Evolutionary conservation across 2,797 vertebrate genomes (phyloP).

Genomic region (Pseudochaenichthys georgianus): DNA sequence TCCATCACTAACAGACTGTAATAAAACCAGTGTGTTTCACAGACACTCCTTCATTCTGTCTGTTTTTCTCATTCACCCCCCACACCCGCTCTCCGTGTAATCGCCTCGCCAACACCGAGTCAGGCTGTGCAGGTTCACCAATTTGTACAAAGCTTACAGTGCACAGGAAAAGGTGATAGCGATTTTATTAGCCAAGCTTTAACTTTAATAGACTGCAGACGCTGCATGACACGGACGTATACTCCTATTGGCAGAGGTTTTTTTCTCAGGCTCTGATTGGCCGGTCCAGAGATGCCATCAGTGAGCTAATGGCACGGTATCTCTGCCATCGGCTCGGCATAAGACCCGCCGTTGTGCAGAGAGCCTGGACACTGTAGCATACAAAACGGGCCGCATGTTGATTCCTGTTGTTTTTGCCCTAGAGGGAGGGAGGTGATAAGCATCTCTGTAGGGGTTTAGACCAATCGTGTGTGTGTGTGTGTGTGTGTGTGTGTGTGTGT

Average conservation of each 20-base stretch:
- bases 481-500: constrained; percentile 42
- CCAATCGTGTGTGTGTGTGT: constrained; percentile 30
- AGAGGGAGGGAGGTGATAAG: constrained; percentile 74
- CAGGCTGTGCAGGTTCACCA: constrained; percentile 53
- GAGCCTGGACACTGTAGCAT: constrained; percentile 56
- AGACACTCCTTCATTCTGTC: constrained; percentile 7
- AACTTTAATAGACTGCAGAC: constrained; percentile 72
- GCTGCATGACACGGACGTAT: constrained; percentile 40
- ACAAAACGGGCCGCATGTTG: constrained; percentile 73
- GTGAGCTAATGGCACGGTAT: constrained; percentile 56
- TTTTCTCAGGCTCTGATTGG: constrained; percentile 52
- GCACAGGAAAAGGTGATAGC: constrained; percentile 61
- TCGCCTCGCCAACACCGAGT: constrained; percentile 42
- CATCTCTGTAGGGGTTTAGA: constrained; percentile 68
- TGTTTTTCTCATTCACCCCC: constrained; percentile 4
- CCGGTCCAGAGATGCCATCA: constrained; percentile 60
- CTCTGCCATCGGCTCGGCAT: constrained; percentile 66
- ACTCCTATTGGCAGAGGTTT: constrained; percentile 43
- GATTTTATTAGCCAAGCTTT: constrained; percentile 64
- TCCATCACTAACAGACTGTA: constrained; percentile 60
- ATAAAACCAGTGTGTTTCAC: constrained; percentile 68
- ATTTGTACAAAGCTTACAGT: constrained; percentile 50
- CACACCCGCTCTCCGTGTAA: constrained; percentile 30
- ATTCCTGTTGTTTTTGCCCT: constrained; percentile 80
- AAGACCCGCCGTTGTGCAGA: constrained; percentile 64